Conservation (phyloP, 2,113 vertebrate species). For the Psophia crepitans region DNA sequence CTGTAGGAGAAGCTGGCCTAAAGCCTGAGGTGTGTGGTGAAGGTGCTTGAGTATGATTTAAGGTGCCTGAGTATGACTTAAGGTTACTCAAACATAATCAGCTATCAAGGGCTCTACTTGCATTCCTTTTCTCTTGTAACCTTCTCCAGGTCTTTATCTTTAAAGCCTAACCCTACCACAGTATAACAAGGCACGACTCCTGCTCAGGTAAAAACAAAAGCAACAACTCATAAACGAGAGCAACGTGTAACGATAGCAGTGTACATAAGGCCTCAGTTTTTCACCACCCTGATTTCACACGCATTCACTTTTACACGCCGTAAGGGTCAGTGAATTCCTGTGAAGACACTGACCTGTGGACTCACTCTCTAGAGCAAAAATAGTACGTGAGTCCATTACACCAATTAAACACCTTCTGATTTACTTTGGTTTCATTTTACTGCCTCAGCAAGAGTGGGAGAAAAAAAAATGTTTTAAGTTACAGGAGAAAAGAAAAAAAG, state of each 20-base stretch:
- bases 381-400: background rate
- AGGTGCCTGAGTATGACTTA: background rate
- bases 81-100: background rate
- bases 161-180: background rate
- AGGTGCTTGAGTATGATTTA: background rate
- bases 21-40: background rate
- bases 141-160: background rate
- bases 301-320: background rate
- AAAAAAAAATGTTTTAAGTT: background rate
- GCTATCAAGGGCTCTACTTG: background rate
- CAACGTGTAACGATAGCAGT: background rate
- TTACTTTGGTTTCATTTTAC: background rate
- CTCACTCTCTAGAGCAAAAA: background rate
- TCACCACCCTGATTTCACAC: background rate
- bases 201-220: background rate
- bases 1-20: background rate
- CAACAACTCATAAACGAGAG: background rate
- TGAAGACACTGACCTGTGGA: background rate
- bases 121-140: background rate
- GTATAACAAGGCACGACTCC: background rate
- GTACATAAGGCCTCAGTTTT: background rate
- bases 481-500: background rate
- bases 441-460: background rate
- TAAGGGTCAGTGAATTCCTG: background rate
- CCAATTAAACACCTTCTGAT: background rate